Evolutionary conservation across 2,888 invertebrate species (phyloP).

Genomic region (Heliothis peltigera): DNA sequence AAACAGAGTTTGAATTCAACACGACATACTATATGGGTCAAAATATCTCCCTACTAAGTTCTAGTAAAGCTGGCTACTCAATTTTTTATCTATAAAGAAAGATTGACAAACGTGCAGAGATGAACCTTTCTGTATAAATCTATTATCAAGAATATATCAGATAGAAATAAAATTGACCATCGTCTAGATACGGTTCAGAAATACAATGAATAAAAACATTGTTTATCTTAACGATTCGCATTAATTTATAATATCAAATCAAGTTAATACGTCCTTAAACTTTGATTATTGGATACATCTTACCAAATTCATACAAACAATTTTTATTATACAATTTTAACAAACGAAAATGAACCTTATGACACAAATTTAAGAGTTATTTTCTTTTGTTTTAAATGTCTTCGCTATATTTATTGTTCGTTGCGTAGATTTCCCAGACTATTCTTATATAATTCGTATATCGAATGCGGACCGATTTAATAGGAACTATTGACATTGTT

Average conservation of each 20-base stretch:
- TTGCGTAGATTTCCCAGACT: constrained; percentile 86
- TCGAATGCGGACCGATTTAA: constrained; percentile 86
- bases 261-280: constrained; percentile 76
- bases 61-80: too few relatives aligned
- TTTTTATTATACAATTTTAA: constrained; percentile 35
- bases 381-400: constrained; percentile 21
- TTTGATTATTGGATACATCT: constrained; percentile 75
- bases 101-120: too few relatives aligned
- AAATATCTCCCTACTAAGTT: too few relatives aligned
- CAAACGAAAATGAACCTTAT: constrained; percentile 65
- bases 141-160: background rate
- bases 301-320: constrained; percentile 73
- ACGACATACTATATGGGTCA: too few relatives aligned
- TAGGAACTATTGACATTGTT: constrained; percentile 89
- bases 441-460: constrained; percentile 83
- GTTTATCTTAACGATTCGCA: constrained; percentile 44
- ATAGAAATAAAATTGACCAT: background rate
- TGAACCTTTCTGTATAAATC: too few relatives aligned
- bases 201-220: background rate
- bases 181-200: background rate
- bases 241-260: constrained; percentile 52
- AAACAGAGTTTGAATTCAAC: too few relatives aligned
- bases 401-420: constrained; percentile 83
- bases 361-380: constrained; percentile 52
- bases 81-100: too few relatives aligned